phyloP scores from a whole-genome alignment of 2,797 vertebrate species.

The Anabas testudineus region DNA sequence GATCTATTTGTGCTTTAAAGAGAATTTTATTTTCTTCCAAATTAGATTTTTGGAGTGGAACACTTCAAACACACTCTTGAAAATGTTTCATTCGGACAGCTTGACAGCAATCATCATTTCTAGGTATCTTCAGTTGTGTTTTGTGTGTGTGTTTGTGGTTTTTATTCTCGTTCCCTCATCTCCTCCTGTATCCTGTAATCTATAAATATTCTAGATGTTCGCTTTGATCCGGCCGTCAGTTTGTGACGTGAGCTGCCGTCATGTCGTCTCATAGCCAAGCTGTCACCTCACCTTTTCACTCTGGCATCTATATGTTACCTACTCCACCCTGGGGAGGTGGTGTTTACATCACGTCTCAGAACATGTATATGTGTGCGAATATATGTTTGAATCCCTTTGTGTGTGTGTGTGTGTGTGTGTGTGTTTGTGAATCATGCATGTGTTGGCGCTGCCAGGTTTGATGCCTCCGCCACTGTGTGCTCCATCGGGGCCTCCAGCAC shows the following conservation, averaged over 20 bases:
- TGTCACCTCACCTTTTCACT: conserved; percentile 61
- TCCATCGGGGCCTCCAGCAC: conserved; percentile 47
- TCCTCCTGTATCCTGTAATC: conserved; percentile 58
- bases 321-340: conserved; percentile 37
- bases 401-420: not conserved
- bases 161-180: not conserved
- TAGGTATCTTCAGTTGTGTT: conserved; percentile 46
- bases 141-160: too few relatives aligned
- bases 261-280: conserved; percentile 53
- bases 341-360: conserved; percentile 53
- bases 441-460: conserved; percentile 57
- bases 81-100: conserved; percentile 34
- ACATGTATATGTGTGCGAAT: conserved; percentile 8
- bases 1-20: conserved; percentile 7
- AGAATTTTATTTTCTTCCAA: conserved; percentile 20
- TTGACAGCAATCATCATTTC: conserved; percentile 34
- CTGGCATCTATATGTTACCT: conserved; percentile 46
- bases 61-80: conserved; percentile 43
- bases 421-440: conserved; percentile 44
- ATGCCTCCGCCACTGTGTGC: conserved; percentile 30
- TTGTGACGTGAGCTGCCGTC: conserved; percentile 48
- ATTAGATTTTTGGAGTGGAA: conserved; percentile 30
- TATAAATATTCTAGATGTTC: conserved; percentile 78
- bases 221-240: conserved; percentile 71
- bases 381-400: not conserved